Evolutionary conservation across 2,888 invertebrate species (phyloP), one percentile per base, ranked within the genome.

Genomic region (Drosophila vallismaia): DNA sequence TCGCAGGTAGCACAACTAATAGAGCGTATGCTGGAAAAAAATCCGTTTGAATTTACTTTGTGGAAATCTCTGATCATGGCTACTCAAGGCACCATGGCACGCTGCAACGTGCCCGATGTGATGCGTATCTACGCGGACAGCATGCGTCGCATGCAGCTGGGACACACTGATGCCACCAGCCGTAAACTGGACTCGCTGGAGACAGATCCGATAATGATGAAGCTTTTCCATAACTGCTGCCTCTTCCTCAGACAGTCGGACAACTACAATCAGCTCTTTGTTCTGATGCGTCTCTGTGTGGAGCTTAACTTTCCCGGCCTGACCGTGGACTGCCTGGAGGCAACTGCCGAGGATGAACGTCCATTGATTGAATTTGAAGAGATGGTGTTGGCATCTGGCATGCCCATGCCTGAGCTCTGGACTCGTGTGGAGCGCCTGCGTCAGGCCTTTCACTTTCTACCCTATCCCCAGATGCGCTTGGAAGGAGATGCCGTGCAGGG

Each of bases 321-420:
- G 66, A 91, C 81, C 81, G 91, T 92, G 62, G 86, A 90, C 31
- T 88, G 78, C 38, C 70, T 90, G 14, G 80, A 79, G 56, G 90
- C 90, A 0, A 42, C 71, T 0, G 89, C 88, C 1, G 75, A 72
- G 0, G 90, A 89, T 42, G 91, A 92, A 63, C 69, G 75, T 3
- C 79, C 79, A 1, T 75, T 93, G 77, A 92, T 94, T 51, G 94
- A 94, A 51, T 92, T 94, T 76, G 95, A 95, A 88, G 94, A 95
- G 81, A 90, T 93, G 1, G 93, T 95, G 50, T 88, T 95, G 54
- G 92, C 91, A 38, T 94, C 94, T 52, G 94, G 95, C 52, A 91
- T 97, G 87, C 96, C 96, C 28, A 92, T 95, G 86, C 93, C 94
- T 88, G 94, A 94, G 76, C 92, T 96, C 73, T 96, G 96, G 96